Base-by-base conservation (phyloP, 2,888 invertebrate genomes). In the Macrophya annulata region DNA sequence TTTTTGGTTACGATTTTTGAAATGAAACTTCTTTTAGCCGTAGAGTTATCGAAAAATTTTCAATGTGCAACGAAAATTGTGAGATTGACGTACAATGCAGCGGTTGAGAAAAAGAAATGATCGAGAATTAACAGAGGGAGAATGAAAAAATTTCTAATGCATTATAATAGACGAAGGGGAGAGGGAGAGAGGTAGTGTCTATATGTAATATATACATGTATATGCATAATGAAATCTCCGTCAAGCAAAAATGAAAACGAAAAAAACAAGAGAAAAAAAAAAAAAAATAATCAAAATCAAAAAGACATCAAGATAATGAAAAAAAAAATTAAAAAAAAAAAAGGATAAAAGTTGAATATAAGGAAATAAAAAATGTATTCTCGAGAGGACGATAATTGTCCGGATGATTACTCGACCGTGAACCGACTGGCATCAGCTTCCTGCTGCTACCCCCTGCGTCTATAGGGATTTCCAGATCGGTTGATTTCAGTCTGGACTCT, bases 401-500 rank as follows among this genome's bases (percentile, higher is more conserved):
- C 62, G 59, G 37, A 72, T 55, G 48, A 15, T 65, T 62, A 68
- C 25, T 83, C 83, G 62, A 71, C 55, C 79, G 74, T 62, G 15
- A 72, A 68, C 6, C 59, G 51, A 59, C 48, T 62, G 43, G 48
- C 62, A 45, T 81, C 68, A 62, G 82, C 85, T 81, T 40, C 82
- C 68, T 40, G 72, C 71, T 48, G 31, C 48, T n/a, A n/a, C n/a
- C n/a, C 74, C 4, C 5, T 43, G 62, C 45, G 65, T 21, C 65
- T 76, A 55, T 37, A 65, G 84, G 84, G 59, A 59, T 37, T 72
- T 72, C 74, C 59, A 21, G 84, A 71, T 59, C 74, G 74, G 51
- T 71, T 51, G 76, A 37, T 25, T 37, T 43, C 40, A 76, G 51
- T 43, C 76, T 81, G 45, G 40, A 74, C 25, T 71, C 71, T 15